A percentile compares a stretch with the other conserved stretches of the same genome.
phyloP scores from a whole-genome alignment of 2,888 invertebrate species.

The Drosophila flavopinicola region DNA sequence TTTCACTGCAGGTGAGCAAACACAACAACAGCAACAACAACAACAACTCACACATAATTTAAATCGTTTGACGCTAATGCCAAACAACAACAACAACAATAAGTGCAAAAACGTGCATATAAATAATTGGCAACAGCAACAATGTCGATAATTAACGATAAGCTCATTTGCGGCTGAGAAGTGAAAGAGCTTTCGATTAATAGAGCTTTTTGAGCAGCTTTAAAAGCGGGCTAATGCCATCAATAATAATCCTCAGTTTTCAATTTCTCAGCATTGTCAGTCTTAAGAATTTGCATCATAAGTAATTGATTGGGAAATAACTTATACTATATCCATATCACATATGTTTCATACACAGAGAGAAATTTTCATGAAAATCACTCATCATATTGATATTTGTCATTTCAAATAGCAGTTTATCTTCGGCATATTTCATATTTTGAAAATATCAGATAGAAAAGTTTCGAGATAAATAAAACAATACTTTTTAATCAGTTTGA shows the following conservation, averaged over 20 bases:
- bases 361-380: too few relatives aligned
- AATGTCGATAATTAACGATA: slow-evolving; percentile 45
- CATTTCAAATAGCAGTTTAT: too few relatives aligned
- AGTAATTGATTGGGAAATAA: too few relatives aligned
- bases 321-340: too few relatives aligned
- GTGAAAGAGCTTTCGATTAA: slow-evolving; percentile 43
- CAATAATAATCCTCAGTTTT: not conserved
- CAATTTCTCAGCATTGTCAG: not conserved
- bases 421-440: too few relatives aligned
- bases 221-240: slow-evolving; percentile 5
- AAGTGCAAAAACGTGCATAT: slow-evolving; percentile 32
- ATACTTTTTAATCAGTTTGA: too few relatives aligned
- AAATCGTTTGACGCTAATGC: slow-evolving; percentile 44
- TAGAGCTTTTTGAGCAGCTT: slow-evolving; percentile 2
- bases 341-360: too few relatives aligned
- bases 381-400: too few relatives aligned
- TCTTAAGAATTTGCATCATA: not conserved
- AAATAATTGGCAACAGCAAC: slow-evolving; percentile 19
- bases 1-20: slow-evolving; percentile 83
- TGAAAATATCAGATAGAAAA: too few relatives aligned
- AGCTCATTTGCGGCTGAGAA: slow-evolving; percentile 8
- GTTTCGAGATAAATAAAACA: too few relatives aligned
- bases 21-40: slow-evolving; percentile 14
- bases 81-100: slow-evolving; percentile 35
- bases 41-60: slow-evolving; percentile 39